Evolutionary conservation across 2,113 vertebrate species (phyloP).

Genomic region (Pelecanoides urinatrix): DNA sequence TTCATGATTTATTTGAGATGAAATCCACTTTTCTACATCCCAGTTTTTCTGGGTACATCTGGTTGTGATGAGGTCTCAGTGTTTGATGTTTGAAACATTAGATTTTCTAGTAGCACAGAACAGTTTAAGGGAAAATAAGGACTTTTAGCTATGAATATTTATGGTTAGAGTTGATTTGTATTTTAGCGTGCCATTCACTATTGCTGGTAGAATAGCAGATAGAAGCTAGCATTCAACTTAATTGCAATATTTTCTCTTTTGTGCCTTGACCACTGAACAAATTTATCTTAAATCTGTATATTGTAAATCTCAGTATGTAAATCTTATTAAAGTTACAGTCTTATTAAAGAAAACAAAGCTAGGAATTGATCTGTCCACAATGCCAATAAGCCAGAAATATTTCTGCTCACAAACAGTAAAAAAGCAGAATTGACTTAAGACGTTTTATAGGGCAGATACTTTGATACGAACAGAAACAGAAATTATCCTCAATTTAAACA

Average conservation of each 20-base stretch:
- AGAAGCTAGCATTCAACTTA: background rate
- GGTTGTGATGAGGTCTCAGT: background rate
- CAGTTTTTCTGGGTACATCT: background rate
- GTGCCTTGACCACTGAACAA: background rate
- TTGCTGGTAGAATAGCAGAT: background rate
- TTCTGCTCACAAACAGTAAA: background rate
- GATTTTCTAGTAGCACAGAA: background rate
- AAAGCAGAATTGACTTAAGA: background rate
- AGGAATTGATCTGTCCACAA: background rate
- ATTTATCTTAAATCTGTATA: background rate
- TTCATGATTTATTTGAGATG: background rate
- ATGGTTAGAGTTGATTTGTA: background rate
- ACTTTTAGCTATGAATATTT: constrained; percentile 19
- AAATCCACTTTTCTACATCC: constrained; percentile 3
- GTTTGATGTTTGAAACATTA: background rate
- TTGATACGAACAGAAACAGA: background rate
- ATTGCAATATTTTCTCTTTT: background rate
- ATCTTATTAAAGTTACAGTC: background rate
- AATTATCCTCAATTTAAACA: background rate
- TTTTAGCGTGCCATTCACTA: background rate
- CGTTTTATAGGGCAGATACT: background rate
- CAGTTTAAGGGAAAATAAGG: background rate
- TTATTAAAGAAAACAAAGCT: background rate
- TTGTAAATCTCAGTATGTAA: background rate
- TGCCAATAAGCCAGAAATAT: background rate